Base-by-base conservation (phyloP, 1,140 invertebrate species). In the Spodoptera litura region DNA sequence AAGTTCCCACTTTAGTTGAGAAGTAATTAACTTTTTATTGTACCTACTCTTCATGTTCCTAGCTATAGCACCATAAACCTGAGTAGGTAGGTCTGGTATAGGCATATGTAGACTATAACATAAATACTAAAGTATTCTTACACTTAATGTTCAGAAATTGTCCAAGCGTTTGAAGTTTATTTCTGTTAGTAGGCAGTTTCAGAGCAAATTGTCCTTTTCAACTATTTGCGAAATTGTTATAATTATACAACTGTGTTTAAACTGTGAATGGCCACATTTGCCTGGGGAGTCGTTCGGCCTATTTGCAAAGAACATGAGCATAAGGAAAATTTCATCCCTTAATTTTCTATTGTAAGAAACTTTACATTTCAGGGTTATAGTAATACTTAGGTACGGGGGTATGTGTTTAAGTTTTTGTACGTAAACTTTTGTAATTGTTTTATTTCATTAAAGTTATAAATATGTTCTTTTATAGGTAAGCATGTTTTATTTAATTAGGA, bases 181-280 rank as follows among this genome's bases (percentile, higher is more conserved):
- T 77, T 77, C 61, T 44, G 74, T 77, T 44, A 68, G 27, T 68
- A 31, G 52, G n/a, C 27, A 66, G 51, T 55, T 52, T 9, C 20
- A 6, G n/a, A 35, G 44, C 2, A 51, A 56, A 66, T 68, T 38
- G 62, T 68, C 74, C 62, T 68, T 62, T 83, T 68, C 80, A 87
- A 85, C 80, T 87, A 85, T 87, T 89, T 80, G 84, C 76, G 82
- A 84, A 81, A 77, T 68, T 77, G 74, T 77, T 77, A 77, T 66
- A 77, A 77, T 77, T 77, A 77, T 51, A 56, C 51, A 72, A 56
- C 51, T 56, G 31, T 77, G 62, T 38, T 68, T 68, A 77, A 77
- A 77, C 74, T 77, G 74, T 62, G 62, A 77, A 77, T 53, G 38
- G 61, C 74, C 52, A 77, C 74, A 68, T 77, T 75, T 68, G 51